A percentile compares a stretch with the other conserved stretches of the same genome.
phyloP scores from a whole-genome alignment of 2,888 invertebrate genomes.

The Philonicus albiceps region DNA sequence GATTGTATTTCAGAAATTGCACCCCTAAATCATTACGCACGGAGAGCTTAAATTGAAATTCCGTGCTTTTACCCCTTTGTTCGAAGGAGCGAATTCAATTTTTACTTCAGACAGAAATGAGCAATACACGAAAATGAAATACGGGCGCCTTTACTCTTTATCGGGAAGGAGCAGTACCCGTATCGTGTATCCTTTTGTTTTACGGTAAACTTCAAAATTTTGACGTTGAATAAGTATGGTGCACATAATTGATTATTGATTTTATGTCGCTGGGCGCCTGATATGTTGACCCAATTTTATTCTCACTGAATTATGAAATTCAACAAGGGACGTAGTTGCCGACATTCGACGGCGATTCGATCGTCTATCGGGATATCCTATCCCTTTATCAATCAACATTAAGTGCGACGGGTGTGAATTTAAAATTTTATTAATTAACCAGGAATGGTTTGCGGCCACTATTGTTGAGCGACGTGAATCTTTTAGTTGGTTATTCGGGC shows the following conservation, averaged over 20 bases:
- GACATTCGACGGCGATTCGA: background rate
- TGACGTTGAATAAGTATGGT: constrained; percentile 13
- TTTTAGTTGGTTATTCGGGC: background rate
- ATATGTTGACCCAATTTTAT: constrained; percentile 10
- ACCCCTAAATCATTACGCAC: constrained; percentile 8
- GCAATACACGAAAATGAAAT: constrained; percentile 15
- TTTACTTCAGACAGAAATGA: constrained; percentile 16
- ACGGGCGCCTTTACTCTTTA: background rate
- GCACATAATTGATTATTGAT: constrained; percentile 26
- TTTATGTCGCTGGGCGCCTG: background rate
- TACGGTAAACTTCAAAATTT: constrained; percentile 11
- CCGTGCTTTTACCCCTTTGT: background rate
- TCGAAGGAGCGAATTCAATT: constrained; percentile 10
- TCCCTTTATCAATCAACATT: background rate
- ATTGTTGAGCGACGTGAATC: background rate
- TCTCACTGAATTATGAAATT: background rate
- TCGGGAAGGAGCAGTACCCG: background rate
- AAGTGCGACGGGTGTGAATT: background rate
- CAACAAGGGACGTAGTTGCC: background rate
- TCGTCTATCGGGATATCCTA: background rate
- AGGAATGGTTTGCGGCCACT: background rate
- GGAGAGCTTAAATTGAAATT: constrained; percentile 9
- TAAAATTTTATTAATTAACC: background rate
- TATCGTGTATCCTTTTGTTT: constrained; percentile 5
- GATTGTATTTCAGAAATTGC: constrained; percentile 13